Evolutionary conservation across 2,113 vertebrate species (phyloP), one percentile per base, ranked within the genome.

Genomic region (Ammodytes marinus): DNA sequence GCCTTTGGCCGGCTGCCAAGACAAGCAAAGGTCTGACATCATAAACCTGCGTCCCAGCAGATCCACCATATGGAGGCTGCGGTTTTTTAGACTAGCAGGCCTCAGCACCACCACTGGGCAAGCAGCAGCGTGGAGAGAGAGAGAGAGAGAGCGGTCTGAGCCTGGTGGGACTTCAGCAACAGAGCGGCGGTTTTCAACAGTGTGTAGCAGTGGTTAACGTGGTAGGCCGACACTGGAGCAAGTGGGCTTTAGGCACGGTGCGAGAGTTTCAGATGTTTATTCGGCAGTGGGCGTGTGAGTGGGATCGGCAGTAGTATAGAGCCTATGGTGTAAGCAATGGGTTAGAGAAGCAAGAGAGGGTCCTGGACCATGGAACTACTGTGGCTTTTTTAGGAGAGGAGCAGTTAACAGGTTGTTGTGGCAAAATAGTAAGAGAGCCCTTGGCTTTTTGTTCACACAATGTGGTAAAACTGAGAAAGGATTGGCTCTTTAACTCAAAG

Each of bases 11-110:
- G 7, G 64, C 46, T 78, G 93, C 95, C 95, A 94, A 95, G 79
- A 91, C 89, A 95, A 95, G 93, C 92, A 95, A 83, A 59, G 67
- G 79, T 91, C 92, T 95, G 95, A 95, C 95, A 95, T 95, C 94
- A 94, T 95, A 92, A 95, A 95, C 90, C 94, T 94, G 93, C 90
- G 88, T 92, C 93, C 94, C 93, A 88, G 88, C 88, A 93, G 94
- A 92, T 92, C 87, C 43, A 90, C 86, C 92, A 85, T 89, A 90
- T 86, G 90, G 89, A 90, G 87, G 82, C 88, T 89, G 92, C 71
- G 91, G 93, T 93, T 27, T 27, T 27, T 27, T 89, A 86, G 84
- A 83, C 79, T 49, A 86, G 84, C 82, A 77, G 86, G 88, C 91
- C 88, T 91, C 84, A 77, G 82, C 61, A 17, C 69, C 1, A 71